Base-by-base conservation (phyloP, 2,888 invertebrate species). In the Arge pagana region DNA sequence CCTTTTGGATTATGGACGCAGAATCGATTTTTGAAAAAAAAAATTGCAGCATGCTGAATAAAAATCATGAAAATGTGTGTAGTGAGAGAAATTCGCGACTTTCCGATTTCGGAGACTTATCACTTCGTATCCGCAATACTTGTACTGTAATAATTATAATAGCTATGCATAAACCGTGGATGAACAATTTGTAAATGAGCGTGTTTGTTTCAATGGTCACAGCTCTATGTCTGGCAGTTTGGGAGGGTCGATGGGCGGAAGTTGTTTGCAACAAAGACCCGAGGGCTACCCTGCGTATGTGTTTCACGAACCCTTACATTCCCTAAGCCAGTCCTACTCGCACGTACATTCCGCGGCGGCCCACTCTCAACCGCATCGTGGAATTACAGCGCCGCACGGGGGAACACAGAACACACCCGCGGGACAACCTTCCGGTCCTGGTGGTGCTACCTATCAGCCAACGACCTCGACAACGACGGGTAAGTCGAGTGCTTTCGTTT, bases 271-370 rank as follows among this genome's bases (percentile, higher is more conserved):
- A 77, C 92, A 91, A 78, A 82, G 90, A 52, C 88, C 90, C 71
- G 79, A 82, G 61, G 88, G 88, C 50, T 93, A 93, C 78, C 92
- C 92, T 48, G 74, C 76, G 28, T 93, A 93, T 81, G 93, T 93
- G 88, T 93, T 93, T 79, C 88, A 90, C 66, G 93, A 94, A 79
- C 92, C 93, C 55, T 82, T 93, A 52, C 85, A 85, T 71, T 86
- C 88, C 50, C 78, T 89, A 56, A 84, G 87, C 66, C 85, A 86
- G 58, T 83, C 86, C 62, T 88, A 87, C 76, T 83, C 86, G 63
- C 88, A 89, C 61, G 52, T 85, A 88, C 64, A 85, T 70, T 84
- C 89, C 60, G 86, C 89, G 21, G 88, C 88, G 31, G 90, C 89
- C 15, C 90, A 89, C 66, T 86, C 90, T 61, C 90, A 90, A 70